Evolutionary conservation across 1,140 invertebrate species (phyloP).

Genomic region (Melipona quadrifasciata): DNA sequence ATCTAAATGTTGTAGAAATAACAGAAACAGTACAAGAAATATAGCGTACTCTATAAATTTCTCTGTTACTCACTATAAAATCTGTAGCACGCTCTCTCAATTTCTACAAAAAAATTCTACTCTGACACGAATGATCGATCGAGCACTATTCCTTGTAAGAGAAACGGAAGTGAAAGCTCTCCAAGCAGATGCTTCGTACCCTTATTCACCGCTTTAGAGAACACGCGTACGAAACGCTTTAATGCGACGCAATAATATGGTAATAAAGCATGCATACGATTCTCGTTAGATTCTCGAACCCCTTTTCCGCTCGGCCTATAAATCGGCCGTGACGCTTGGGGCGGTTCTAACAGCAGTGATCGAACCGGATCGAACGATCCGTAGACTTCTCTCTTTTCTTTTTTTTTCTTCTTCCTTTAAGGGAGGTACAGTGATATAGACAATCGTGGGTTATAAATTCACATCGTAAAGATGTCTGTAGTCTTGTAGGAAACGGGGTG

Average conservation of each 20-base stretch:
- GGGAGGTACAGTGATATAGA: background rate
- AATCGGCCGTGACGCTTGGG: constrained; percentile 52
- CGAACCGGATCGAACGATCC: constrained; percentile 50
- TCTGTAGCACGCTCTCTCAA: no score
- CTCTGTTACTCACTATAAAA: no score
- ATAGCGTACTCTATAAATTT: no score
- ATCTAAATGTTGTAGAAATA: no score
- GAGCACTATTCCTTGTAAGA: background rate
- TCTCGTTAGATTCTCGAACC: constrained; percentile 55
- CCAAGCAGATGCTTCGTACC: constrained; percentile 23
- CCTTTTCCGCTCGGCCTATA: constrained; percentile 58
- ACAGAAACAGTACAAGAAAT: no score
- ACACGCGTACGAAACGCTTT: constrained; percentile 44
- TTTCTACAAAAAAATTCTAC: background rate
- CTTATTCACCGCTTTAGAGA: background rate
- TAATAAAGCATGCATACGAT: constrained; percentile 60
- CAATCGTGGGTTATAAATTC: constrained; percentile 68
- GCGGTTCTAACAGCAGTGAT: constrained; percentile 49
- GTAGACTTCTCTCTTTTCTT: background rate
- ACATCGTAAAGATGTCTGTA: constrained; percentile 77
- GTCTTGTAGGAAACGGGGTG: constrained; percentile 77
- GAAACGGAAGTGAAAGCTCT: background rate
- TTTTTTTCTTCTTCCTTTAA: no score
- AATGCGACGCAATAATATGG: constrained; percentile 57
- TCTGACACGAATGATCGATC: background rate